These are phyloP conservation scores for Prunella fulvescens DNA, from an alignment of 2,113 vertebrate genomes.

Conservation along the genomic window DNA sequence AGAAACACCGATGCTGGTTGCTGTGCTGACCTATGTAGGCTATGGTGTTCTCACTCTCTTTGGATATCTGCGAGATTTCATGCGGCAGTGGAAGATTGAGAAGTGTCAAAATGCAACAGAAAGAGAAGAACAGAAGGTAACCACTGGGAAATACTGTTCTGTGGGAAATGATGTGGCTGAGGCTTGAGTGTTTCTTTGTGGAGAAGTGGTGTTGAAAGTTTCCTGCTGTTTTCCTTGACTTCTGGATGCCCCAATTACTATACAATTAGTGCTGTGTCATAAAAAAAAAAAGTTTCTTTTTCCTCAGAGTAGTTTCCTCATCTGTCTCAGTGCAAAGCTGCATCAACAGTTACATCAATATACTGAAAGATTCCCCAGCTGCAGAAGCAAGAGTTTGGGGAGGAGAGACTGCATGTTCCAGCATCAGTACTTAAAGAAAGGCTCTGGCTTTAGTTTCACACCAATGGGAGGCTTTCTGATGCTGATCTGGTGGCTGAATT, in stretches of 20 bases:
- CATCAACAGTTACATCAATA: neutral
- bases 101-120: slow-evolving; percentile 91
- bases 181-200: neutral
- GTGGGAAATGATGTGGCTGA: neutral
- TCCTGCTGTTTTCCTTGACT: neutral
- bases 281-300: neutral
- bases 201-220: neutral
- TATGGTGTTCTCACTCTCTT: slow-evolving; percentile 97
- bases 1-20: slow-evolving; percentile 94
- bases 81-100: slow-evolving; percentile 92
- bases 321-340: neutral
- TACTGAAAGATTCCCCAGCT: neutral
- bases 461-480: neutral
- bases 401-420: neutral
- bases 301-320: neutral
- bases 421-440: neutral
- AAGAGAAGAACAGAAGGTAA: slow-evolving; percentile 92
- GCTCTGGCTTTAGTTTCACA: neutral
- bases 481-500: neutral
- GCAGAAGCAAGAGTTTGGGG: neutral
- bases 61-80: slow-evolving; percentile 94
- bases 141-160: neutral
- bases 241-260: neutral
- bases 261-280: neutral
- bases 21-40: slow-evolving; percentile 94